Percentiles rank a stretch among this genome's conserved stretches.
phyloP scores from a whole-genome alignment of 2,888 invertebrate genomes.

The Acanthosepion pharaonis region DNA sequence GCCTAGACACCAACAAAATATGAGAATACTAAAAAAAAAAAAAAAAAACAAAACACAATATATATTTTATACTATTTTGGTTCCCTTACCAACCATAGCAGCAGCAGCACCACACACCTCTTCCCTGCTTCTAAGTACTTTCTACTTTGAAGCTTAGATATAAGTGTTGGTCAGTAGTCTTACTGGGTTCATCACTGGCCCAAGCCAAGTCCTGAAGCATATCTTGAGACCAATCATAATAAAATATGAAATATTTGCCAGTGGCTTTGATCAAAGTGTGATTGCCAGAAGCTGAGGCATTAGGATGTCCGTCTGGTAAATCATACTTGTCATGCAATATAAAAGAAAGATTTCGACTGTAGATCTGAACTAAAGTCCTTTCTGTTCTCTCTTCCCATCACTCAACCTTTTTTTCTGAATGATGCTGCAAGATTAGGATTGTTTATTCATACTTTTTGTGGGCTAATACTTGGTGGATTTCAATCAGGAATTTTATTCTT shows the following conservation, averaged over 20 bases:
- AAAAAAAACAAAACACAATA: neutral
- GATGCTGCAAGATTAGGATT: slow-evolving; percentile 10
- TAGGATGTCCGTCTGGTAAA: slow-evolving; percentile 33
- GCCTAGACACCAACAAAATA: slow-evolving; percentile 1
- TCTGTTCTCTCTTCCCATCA: neutral
- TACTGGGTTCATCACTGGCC: neutral
- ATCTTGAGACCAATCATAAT: slow-evolving; percentile 20
- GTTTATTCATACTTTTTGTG: neutral
- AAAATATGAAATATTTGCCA: slow-evolving; percentile 13
- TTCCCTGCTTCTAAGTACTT: neutral
- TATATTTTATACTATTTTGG: too few species aligned
- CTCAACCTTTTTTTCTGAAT: neutral
- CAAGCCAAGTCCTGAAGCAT: neutral
- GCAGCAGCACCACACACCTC: neutral
- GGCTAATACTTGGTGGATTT: slow-evolving; percentile 8
- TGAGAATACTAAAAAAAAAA: neutral
- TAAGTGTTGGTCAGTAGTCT: neutral
- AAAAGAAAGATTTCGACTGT: neutral
- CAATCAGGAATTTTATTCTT: neutral
- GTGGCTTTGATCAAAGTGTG: slow-evolving; percentile 33
- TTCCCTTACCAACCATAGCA: too few species aligned
- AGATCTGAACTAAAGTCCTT: neutral
- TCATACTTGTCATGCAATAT: slow-evolving; percentile 18
- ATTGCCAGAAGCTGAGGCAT: neutral
- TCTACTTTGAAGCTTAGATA: neutral